Evolutionary conservation across 2,888 invertebrate species (phyloP), one percentile per base, ranked within the genome.

Genomic region (Lymantria dispar): DNA sequence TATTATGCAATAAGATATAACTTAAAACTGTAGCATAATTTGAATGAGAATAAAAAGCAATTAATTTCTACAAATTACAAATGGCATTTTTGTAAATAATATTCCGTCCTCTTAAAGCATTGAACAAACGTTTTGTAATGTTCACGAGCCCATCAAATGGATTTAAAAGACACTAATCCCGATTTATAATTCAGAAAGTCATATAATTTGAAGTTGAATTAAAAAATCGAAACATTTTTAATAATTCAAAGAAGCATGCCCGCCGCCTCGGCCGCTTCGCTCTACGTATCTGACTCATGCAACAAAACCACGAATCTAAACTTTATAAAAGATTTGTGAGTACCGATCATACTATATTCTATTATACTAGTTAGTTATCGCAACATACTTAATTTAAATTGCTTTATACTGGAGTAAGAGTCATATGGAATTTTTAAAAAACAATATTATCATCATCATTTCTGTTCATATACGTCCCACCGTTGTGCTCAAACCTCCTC

Each of bases 131-230:
- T 83, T 86, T 84, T 82, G 74, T 80, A 74, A 81, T 80, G 74
- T 77, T 75, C 76, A 67, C 75, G 72, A 71, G 64, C 79, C 68
- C 70, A 78, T 80, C 79, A 73, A 64, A 75, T 70, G 73, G 70
- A 75, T 74, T 77, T 77, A 72, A 81, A 70, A 56, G 86, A 88
- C 89, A 85, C 77, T 91, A 88, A 91, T 81, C 85, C 81, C 74
- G 78, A 81, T 84, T 87, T 86, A 87, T 78, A 76, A 75, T 79
- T 80, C 75, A 76, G 71, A 84, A 82, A 80, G 77, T 80, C 80
- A 72, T 83, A 84, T 84, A 85, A 87, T 83, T 88, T 83, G 78
- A 74, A 76, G 70, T 76, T 78, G 81, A 84, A 85, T 85, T 85
- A 84, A 83, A 78, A 77, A 77, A 78, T 83, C 76, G 74, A 81